These are phyloP conservation scores for Mustelus asterias DNA, from an alignment of 2,113 vertebrate species.

Conservation along the genomic window DNA sequence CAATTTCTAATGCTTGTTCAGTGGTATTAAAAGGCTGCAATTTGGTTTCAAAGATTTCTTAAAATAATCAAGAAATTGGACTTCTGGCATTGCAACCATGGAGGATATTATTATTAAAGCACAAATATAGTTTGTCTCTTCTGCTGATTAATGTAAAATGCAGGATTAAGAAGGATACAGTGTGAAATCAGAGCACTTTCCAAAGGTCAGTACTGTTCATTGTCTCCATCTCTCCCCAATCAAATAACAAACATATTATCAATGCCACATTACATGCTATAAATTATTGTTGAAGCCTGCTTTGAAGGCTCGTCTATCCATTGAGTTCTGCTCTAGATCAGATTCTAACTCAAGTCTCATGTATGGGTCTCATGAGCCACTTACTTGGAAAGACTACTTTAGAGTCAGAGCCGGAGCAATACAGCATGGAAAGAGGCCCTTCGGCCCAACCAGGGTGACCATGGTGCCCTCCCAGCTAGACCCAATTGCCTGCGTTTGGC, in stretches of 20 bases:
- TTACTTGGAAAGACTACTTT: background rate
- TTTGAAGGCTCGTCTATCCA: background rate
- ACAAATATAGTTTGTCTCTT: background rate
- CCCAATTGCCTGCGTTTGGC: too few species aligned
- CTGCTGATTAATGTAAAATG: too few species aligned
- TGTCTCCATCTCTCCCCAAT: background rate
- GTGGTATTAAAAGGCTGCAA: background rate
- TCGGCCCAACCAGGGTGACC: too few species aligned
- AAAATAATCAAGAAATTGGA: background rate
- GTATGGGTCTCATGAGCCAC: background rate
- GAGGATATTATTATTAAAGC: background rate
- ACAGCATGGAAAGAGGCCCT: too few species aligned
- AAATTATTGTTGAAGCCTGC: background rate
- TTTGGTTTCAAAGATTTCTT: background rate
- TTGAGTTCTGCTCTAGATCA: background rate
- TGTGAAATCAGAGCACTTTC: background rate
- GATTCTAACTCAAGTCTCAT: background rate
- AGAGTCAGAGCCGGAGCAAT: too few species aligned
- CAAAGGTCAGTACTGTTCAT: background rate
- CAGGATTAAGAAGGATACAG: background rate
- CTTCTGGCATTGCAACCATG: background rate
- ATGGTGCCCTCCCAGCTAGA: too few species aligned
- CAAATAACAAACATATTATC: background rate
- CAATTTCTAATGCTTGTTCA: background rate
- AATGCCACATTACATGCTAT: background rate